Base-by-base conservation (phyloP, 2,113 vertebrate genomes). In the Crotalus viridis region DNA sequence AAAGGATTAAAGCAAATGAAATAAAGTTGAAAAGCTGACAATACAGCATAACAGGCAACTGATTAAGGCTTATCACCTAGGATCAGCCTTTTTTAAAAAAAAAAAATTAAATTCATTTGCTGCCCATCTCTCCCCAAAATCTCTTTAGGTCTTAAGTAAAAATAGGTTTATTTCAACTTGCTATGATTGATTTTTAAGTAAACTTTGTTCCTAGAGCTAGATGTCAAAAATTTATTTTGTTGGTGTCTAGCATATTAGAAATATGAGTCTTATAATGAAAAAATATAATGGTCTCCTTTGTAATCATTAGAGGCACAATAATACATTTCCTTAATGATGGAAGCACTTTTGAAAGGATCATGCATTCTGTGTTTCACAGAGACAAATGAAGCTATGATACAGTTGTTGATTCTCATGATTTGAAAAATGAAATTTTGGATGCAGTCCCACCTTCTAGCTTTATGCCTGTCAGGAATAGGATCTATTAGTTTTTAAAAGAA, bases 341-440 rank as follows among this genome's bases (percentile, higher is more conserved):
- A 95, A 95, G 90, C 91, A 17, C 89, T 95, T 91, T 95, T 59
- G 6, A 94, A 96, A 96, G 94, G 92, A 95, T 98, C 96, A 96
- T 95, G 96, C 95, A 96, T 96, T 96, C 93, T 97, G 94, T 91
- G 95, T 93, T 97, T 97, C 96, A 93, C 88, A 93, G 91, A 94
- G 96, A 95, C 92, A 95, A 97, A 97, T 95, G 94, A 95, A 97
- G 95, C 96, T 97, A 95, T 96, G 95, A 97, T 97, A 96, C 91
- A 97, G 97, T 97, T 97, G 96, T 92, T 95, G 97, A 94, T 97
- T 97, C 98, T 95, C 93, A 97, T 95, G 97, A 93, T 93, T 94
- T 95, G 89, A 98, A 97, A 97, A 98, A 97, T 96, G 97, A 97
- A 98, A 98, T 94, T 97, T 96, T 97, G 97, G 97, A 97, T 92